Conservation (phyloP, 2,113 vertebrate genomes). For the Pteropus alecto region DNA sequence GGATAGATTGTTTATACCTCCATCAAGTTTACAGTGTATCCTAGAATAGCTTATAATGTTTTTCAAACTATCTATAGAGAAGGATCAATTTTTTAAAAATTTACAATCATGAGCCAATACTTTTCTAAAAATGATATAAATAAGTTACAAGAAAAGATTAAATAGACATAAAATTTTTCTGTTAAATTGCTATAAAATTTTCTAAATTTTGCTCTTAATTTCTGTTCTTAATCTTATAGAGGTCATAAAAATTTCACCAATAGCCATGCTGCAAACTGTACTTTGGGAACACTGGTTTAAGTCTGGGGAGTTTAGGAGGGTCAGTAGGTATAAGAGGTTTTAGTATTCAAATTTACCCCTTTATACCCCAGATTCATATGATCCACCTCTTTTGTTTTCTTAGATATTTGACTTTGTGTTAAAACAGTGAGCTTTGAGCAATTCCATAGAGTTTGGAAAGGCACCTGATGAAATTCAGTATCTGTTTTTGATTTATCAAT, state of each 20-base stretch:
- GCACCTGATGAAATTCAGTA: neutral
- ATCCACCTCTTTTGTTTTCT: neutral
- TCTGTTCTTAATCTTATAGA: neutral
- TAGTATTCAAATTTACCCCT: neutral
- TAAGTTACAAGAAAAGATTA: constrained; percentile 2
- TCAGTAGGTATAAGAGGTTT: neutral
- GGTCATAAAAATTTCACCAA: neutral
- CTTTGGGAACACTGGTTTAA: neutral
- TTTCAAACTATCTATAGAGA: neutral
- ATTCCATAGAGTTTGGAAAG: neutral
- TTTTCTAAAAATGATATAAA: neutral
- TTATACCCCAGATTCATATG: neutral
- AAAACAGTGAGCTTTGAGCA: neutral
- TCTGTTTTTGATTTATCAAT: neutral
- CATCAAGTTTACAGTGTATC: neutral
- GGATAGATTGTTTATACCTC: neutral
- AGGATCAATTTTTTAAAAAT: neutral
- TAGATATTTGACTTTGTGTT: neutral
- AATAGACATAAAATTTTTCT: neutral
- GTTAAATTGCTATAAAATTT: neutral
- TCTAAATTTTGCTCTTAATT: neutral
- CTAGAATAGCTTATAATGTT: neutral
- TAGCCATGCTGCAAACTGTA: neutral
- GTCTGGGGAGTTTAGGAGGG: neutral
- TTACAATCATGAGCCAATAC: neutral